phyloP scores from a whole-genome alignment of 2,797 vertebrate genomes.

The Toxotes lorentzi region DNA sequence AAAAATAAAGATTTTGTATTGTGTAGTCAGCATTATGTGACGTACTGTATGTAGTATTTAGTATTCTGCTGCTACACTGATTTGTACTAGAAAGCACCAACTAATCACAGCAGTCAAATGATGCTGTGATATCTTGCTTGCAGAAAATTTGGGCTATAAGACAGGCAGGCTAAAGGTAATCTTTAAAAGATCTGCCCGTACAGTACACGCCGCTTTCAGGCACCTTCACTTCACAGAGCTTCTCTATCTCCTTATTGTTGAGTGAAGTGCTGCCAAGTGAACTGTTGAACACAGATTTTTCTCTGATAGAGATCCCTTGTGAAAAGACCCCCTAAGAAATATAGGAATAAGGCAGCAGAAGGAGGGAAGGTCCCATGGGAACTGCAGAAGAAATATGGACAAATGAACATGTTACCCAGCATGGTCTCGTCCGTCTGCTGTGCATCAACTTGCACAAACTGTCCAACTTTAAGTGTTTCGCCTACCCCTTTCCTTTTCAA shows the following conservation, averaged over 20 bases:
- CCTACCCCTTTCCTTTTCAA: slow-evolving; percentile 13
- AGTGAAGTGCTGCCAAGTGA: slow-evolving; percentile 79
- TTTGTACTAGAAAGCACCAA: slow-evolving; percentile 5
- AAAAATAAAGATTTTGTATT: neutral
- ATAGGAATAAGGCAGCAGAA: slow-evolving; percentile 82
- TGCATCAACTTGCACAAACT: slow-evolving; percentile 70
- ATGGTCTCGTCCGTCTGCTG: slow-evolving; percentile 74
- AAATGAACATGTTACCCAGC: slow-evolving; percentile 83
- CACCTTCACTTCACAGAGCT: slow-evolving; percentile 42
- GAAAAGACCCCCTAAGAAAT: slow-evolving; percentile 72
- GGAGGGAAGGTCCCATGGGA: slow-evolving; percentile 75
- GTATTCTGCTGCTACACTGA: slow-evolving; percentile 6
- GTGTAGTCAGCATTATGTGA: neutral
- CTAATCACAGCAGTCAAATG: slow-evolving; percentile 2
- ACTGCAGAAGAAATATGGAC: slow-evolving; percentile 80
- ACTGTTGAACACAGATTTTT: slow-evolving; percentile 78
- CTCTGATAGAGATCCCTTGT: slow-evolving; percentile 80
- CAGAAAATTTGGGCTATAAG: neutral
- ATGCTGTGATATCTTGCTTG: slow-evolving; percentile 22
- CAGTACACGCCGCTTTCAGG: slow-evolving; percentile 26
- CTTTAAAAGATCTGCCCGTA: slow-evolving; percentile 21
- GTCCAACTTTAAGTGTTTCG: slow-evolving; percentile 58
- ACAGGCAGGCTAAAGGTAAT: slow-evolving; percentile 21
- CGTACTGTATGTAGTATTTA: slow-evolving; percentile 1
- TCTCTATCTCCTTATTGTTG: slow-evolving; percentile 59